phyloP scores from a whole-genome alignment of 2,113 vertebrate genomes.

The Xenopus borealis region DNA sequence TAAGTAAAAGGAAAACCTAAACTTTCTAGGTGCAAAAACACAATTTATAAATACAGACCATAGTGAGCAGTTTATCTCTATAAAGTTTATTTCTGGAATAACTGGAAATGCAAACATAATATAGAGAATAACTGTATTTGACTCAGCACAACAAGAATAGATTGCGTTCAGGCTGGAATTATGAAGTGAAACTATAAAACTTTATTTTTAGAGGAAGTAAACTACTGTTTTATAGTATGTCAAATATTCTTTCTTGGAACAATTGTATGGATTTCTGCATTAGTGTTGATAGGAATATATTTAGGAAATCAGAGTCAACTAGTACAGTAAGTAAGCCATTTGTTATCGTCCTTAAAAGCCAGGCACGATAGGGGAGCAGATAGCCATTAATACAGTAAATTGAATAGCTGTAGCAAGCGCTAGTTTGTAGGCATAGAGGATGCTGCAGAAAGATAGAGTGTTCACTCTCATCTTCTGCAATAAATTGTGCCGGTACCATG shows the following conservation, averaged over 20 bases:
- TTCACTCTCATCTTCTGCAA: conserved; percentile 42
- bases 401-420: conserved; percentile 41
- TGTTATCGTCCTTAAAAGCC: conserved; percentile 46
- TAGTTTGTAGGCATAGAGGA: conserved; percentile 39
- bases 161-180: conserved; percentile 35
- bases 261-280: conserved; percentile 46
- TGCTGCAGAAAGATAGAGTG: conserved; percentile 41
- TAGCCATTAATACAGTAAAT: conserved; percentile 45
- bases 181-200: conserved; percentile 34
- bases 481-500: conserved; percentile 43
- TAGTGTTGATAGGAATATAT: conserved; percentile 45
- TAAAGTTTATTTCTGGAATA: conserved; percentile 1
- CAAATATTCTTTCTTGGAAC: conserved; percentile 43
- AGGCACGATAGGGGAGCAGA: conserved; percentile 39
- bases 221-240: conserved; percentile 42
- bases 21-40: too few relatives aligned
- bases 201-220: conserved; percentile 36
- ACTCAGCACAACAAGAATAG: conserved; percentile 13
- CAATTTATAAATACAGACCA: too few relatives aligned
- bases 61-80: not conserved
- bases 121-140: conserved; percentile 26
- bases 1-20: too few relatives aligned
- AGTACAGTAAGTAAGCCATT: conserved; percentile 41
- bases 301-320: conserved; percentile 39
- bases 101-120: conserved; percentile 28